Evolutionary conservation across 2,797 vertebrate genomes (phyloP), one percentile per base, ranked within the genome.

Genomic region (Lutjanus campechanus): DNA sequence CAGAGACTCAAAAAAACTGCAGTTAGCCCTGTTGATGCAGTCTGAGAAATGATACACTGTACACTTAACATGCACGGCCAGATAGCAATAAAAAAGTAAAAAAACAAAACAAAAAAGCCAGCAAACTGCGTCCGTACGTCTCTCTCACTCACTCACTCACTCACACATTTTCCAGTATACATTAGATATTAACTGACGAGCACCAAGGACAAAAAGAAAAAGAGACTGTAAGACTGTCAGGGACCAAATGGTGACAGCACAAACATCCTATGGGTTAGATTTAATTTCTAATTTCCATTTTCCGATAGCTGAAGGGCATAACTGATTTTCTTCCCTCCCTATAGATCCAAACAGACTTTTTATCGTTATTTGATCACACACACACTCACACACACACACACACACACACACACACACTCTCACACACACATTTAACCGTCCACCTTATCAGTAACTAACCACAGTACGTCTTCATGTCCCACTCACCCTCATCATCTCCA

Each of bases 41-140:
- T 93, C 87, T 87, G 84, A 90, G 88, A 91, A 91, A 93, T 86
- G 73, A 93, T 92, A 92, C 91, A 89, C 92, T 93, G 93, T 93
- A 96, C 94, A 94, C 79, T 84, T 86, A 90, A 93, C 94, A 95
- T 95, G 95, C 95, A 95, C 80, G 91, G 92, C 92, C 90, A 89
- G 88, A 92, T 84, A 85, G 91, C 88, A 84, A 89, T 88, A 83
- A 86, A 86, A 90, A 88, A 80, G 54, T 55, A 62, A 87, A 89
- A 77, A 69, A 67, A 10, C 3, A 40, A 51, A 66, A 62, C 17
- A 85, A 84, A 89, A 86, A 86, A 89, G 74, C 75, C 82, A 85
- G 83, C 89, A 81, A 90, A 90, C 77, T 68, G 75, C 17, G 16
- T 88, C 77, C 69, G 13, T 54, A 59, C 76, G 19, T 73, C 58